Evolutionary conservation across 2,888 invertebrate species (phyloP), one percentile per base, ranked within the genome.

Genomic region (Invenusta paracnida): DNA sequence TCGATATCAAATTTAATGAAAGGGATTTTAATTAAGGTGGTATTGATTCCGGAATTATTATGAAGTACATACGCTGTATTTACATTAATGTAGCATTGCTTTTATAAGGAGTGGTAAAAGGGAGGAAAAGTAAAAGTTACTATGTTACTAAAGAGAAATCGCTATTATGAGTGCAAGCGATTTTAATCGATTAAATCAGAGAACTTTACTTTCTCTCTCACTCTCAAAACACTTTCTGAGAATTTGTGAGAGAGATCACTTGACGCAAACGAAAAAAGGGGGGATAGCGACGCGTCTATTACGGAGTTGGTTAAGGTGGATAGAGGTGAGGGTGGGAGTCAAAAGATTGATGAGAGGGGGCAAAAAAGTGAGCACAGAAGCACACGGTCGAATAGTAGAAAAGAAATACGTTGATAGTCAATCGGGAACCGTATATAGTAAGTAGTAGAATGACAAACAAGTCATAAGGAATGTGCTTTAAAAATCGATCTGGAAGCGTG

Each of bases 191-290:
- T 73, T 73, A 2, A 73, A 73, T 48, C 2, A 25, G 73, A 73
- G 73, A 73, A n/a, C 73, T 73, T 23, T 73, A 13, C 27, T 73
- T 73, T 25, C 27, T 2, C 25, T n/a, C 11, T 73, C 23, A 13
- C 27, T 25, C 27, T 13, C 73, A 13, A 25, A 23, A 73, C 73
- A 73, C 73, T n/a, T n/a, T n/a, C n/a, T n/a, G n/a, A 73, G 73
- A 73, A 13, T 73, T 73, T 73, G n/a, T n/a, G n/a, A n/a, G n/a
- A 23, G 73, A 73, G 73, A 73, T 73, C 73, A 73, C 73, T 73
- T 73, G 73, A 23, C 73, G 73, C 23, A 73, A 73, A 73, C 73
- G 5, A 73, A 73, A 2, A 2, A 23, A 73, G 25, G 73, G 27
- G 27, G 2, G 73, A 73, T 2, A 5, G 73, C 27, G 73, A 73